phyloP scores from a whole-genome alignment of 35 echinoderm and acorn worm species.

The Heliocidaris erythrogramma region DNA sequence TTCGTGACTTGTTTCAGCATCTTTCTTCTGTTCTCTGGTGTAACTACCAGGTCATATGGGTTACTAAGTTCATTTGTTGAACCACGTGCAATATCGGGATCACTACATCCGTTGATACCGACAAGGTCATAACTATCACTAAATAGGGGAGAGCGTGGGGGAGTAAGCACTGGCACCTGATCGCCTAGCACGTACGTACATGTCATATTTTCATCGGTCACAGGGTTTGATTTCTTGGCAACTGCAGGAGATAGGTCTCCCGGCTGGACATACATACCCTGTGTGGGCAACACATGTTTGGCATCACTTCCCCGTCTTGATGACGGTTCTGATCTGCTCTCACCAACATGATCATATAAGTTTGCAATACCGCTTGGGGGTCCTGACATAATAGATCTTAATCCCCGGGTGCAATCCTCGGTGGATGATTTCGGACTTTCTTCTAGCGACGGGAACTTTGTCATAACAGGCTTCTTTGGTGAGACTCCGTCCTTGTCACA shows the following conservation, averaged over 20 bases:
- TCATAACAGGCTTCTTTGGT: background rate
- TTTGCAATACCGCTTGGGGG: background rate
- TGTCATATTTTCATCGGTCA: background rate
- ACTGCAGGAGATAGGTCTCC: background rate
- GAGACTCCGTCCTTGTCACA: background rate
- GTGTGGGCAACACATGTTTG: background rate
- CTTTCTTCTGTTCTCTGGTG: background rate
- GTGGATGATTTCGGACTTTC: background rate
- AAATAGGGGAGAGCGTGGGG: background rate
- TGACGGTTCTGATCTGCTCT: background rate
- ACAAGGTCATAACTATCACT: slow-evolving; percentile 20
- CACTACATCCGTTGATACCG: background rate
- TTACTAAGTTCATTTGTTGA: background rate
- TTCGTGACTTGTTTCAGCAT: background rate
- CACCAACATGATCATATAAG: background rate
- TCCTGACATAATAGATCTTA: background rate
- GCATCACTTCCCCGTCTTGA: background rate
- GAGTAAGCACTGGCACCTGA: background rate
- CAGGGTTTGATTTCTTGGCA: background rate
- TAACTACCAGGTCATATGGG: background rate
- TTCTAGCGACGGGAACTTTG: background rate
- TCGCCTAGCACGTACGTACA: background rate
- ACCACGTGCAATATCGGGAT: background rate
- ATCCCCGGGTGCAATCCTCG: background rate
- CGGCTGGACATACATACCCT: background rate